Base-by-base conservation (phyloP, 2,888 invertebrate genomes). In the Meloe dianella region DNA sequence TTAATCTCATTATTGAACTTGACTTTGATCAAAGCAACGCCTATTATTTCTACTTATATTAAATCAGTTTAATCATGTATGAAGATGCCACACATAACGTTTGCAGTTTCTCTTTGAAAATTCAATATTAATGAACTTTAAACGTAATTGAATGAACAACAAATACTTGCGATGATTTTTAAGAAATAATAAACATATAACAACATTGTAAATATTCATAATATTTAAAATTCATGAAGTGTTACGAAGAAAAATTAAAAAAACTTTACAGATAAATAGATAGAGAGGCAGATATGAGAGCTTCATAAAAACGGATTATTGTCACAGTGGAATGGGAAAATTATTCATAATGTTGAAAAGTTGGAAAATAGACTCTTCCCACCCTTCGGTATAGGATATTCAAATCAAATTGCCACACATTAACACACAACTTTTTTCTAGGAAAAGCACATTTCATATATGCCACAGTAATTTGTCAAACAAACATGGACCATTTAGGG, bases 81-180 rank as follows among this genome's bases (percentile, higher is more conserved):
- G 38, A 38, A 38, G 14, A 38, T 38, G 12, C 14, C 4, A n/a
- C n/a, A n/a, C n/a, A n/a, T n/a, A n/a, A n/a, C n/a, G 38, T n/a
- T 38, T 14, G 32, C 4, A 32, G 9, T 32, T 9, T 6, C 32
- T 32, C 20, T 17, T 47, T 47, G 8, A 8, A 59, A 63, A 63
- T 66, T 63, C 57, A 63, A 57, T 63, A 60, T 63, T 63, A 63
- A 57, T 59, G 63, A 63, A 66, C 66, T 66, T 65, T 54, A 47
- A 60, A n/a, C 63, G 56, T 60, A 66, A 63, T 60, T 66, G 59
- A 60, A 30, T 66, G 60, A 66, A 51, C 60, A 63, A 47, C n/a
- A 38, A 38, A 38, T 1, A 32, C 5, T 32, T 4, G 8, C 5
- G 7, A 32, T 32, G 3, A 9, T 29, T 29, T 29, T 29, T 29